Evolutionary conservation across 2,797 vertebrate genomes (phyloP).

Genomic region (Gambelia wislizenii): DNA sequence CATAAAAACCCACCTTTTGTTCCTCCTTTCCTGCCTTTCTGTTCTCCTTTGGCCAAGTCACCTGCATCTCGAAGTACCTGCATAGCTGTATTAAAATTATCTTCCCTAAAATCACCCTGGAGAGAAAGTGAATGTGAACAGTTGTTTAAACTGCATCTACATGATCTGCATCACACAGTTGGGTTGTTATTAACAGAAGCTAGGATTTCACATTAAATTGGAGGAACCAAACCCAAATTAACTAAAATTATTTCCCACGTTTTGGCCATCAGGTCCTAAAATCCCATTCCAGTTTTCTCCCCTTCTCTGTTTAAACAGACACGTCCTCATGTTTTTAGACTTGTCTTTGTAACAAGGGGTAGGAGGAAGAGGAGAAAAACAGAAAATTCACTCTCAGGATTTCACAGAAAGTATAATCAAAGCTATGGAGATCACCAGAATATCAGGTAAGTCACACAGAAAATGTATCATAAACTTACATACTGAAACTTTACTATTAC

Average conservation of each 20-base stretch:
- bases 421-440: not conserved
- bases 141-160: not conserved
- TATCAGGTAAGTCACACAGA: not conserved
- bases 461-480: not conserved
- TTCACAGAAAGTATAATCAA: not conserved
- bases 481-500: not conserved
- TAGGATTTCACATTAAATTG: not conserved
- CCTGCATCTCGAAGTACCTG: conserved; percentile 94
- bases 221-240: no score
- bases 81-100: conserved; percentile 99
- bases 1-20: conserved; percentile 86
- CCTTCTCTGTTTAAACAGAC: not conserved
- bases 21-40: conserved; percentile 93
- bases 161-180: not conserved
- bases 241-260: not conserved
- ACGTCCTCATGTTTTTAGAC: not conserved
- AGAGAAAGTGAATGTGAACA: conserved; percentile 33
- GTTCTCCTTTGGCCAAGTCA: conserved; percentile 92
- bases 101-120: conserved; percentile 97
- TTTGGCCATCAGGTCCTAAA: not conserved
- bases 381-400: not conserved
- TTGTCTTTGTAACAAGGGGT: not conserved
- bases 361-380: not conserved
- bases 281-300: not conserved
- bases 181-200: not conserved